Evolutionary conservation across 1,140 invertebrate species (phyloP).

Genomic region (Megathymus violae): DNA sequence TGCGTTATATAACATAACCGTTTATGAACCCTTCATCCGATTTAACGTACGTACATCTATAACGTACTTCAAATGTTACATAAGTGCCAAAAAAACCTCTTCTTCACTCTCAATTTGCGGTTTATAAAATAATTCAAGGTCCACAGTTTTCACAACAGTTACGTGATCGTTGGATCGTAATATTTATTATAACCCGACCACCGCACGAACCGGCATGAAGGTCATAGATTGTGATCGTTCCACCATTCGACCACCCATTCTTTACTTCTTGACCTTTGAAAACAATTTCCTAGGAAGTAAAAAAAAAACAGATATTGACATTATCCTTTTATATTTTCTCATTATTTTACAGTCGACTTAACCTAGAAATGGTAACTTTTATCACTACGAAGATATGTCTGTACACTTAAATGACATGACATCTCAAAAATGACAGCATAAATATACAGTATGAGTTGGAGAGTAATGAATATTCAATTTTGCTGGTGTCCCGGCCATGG

Average conservation of each 20-base stretch:
- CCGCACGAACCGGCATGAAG: constrained; percentile 41
- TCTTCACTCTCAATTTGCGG: neutral
- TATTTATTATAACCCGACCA: constrained; percentile 40
- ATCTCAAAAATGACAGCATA: constrained; percentile 69
- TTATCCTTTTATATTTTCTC: constrained; percentile 66
- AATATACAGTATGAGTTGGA: constrained; percentile 64
- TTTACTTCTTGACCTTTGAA: constrained; percentile 36
- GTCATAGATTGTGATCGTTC: constrained; percentile 46
- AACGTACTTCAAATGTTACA: no score
- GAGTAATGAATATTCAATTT: constrained; percentile 42
- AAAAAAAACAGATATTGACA: constrained; percentile 49
- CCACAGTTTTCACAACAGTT: constrained; percentile 36
- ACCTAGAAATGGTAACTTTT: constrained; percentile 80
- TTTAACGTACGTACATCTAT: no score
- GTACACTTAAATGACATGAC: constrained; percentile 74
- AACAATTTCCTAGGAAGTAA: constrained; percentile 40
- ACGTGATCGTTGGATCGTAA: constrained; percentile 30
- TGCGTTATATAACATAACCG: no score
- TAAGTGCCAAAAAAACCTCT: no score
- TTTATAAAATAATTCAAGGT: constrained; percentile 32
- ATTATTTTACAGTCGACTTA: constrained; percentile 76
- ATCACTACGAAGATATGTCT: constrained; percentile 75
- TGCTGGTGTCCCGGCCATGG: constrained; percentile 73
- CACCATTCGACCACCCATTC: constrained; percentile 7
- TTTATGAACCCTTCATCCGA: no score